Evolutionary conservation across 2,797 vertebrate species (phyloP), one percentile per base, ranked within the genome.

Genomic region (Dendrocincla tyrannina): DNA sequence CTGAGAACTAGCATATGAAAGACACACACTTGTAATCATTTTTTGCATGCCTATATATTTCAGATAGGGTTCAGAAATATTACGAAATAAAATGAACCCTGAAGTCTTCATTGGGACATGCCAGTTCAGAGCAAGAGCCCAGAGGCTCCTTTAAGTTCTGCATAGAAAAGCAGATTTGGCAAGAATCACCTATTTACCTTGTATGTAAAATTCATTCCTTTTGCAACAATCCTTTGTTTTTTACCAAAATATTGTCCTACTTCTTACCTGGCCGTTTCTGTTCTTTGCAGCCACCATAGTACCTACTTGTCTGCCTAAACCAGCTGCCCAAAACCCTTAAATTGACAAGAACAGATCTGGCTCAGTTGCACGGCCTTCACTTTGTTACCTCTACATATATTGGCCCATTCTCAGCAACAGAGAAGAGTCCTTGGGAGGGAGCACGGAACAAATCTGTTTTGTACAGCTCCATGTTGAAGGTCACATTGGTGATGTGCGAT

Each of bases 401-500:
- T 30, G 97, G 97, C 47, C 96, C 96, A 13, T 98, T 98, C 93
- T 98, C 98, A 28, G 96, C 94, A 91, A 98, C 95, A 14, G 97
- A 97, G 94, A 98, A 98, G 88, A 98, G 93, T 35, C 97, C 98
- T 64, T 98, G 98, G 27, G 96, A 93, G 7, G 98, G 98, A 73
- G 95, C 85, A 27, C 92, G 94, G 79, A 98, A 98, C 75, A 98
- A 97, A 75, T 97, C 97, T 5, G 98, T 98, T 97, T 97, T 97
- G 90, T 98, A 99, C 37, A 99, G 95, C 47, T 99, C 99, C 98
- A 99, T 99, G 89, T 90, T 98, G 96, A 99, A 99, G 12, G 98
- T 98, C 79, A 98, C 97, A 64, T 99, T 99, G 95, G 94, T 62
- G 52, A 96, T 62, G 10, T 75, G 94, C 12, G 95, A 81, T 41